phyloP scores from a whole-genome alignment of 2,888 invertebrate species.

The Melinopterus prodromus region DNA sequence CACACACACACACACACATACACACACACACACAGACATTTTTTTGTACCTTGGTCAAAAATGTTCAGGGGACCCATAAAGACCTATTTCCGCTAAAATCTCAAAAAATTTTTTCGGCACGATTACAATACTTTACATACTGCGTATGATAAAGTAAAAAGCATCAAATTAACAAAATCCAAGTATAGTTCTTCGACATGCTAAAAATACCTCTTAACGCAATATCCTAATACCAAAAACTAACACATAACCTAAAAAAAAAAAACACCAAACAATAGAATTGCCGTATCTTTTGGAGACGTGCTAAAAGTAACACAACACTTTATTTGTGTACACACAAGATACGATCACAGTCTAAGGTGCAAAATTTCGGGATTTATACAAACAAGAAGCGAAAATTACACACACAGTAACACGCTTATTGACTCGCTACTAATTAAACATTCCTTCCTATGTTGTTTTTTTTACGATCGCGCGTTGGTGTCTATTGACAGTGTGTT shows the following conservation, averaged over 20 bases:
- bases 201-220: not conserved
- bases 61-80: too few species aligned
- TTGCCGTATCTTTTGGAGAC: not conserved
- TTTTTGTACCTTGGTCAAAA: too few species aligned
- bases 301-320: not conserved
- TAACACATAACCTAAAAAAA: not conserved
- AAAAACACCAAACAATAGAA: not conserved
- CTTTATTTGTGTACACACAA: not conserved
- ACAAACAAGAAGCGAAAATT: not conserved
- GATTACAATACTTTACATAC: too few species aligned
- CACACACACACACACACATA: too few species aligned
- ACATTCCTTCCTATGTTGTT: not conserved
- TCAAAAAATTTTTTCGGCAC: too few species aligned
- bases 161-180: too few species aligned
- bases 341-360: not conserved
- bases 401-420: not conserved
- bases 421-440: constrained; percentile 4
- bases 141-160: too few species aligned
- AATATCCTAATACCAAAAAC: not conserved
- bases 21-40: too few species aligned
- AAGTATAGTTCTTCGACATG: not conserved
- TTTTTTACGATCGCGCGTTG: not conserved
- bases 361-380: not conserved
- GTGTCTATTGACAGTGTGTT: not conserved
- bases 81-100: too few species aligned